Percentiles rank a stretch among this genome's conserved stretches.
phyloP scores from a whole-genome alignment of 2,797 vertebrate genomes.

The Myripristis murdjan region DNA sequence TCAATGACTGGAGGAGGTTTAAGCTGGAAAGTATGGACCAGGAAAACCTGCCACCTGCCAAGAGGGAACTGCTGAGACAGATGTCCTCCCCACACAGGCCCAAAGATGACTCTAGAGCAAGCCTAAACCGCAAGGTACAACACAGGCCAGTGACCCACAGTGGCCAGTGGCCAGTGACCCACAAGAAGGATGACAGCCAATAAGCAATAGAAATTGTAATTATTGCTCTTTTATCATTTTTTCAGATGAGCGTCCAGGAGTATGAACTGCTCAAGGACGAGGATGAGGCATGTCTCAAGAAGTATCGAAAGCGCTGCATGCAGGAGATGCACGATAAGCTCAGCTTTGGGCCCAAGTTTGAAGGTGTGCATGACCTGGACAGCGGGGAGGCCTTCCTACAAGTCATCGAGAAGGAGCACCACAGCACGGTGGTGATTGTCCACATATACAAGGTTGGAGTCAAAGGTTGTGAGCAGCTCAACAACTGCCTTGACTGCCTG shows the following conservation, averaged over 20 bases:
- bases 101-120: conserved; percentile 85
- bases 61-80: conserved; percentile 94
- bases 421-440: conserved; percentile 92
- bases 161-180: too few species aligned
- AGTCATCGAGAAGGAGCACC: conserved; percentile 94
- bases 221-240: conserved; percentile 21
- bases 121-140: conserved; percentile 92
- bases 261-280: conserved; percentile 95
- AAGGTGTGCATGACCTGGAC: conserved; percentile 90
- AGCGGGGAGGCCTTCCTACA: conserved; percentile 91
- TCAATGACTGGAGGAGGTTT: conserved; percentile 98
- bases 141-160: neutral
- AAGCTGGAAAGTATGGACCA: conserved; percentile 95
- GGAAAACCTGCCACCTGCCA: conserved; percentile 87
- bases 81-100: conserved; percentile 91
- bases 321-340: conserved; percentile 96
- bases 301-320: conserved; percentile 96
- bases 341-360: conserved; percentile 95
- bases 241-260: conserved; percentile 96
- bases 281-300: conserved; percentile 92
- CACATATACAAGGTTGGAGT: conserved; percentile 92
- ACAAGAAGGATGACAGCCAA: too few species aligned
- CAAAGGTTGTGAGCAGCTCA: conserved; percentile 92
- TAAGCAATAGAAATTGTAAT: neutral
- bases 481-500: conserved; percentile 91